These are phyloP conservation scores for Penaeus chinensis DNA, from an alignment of 1,140 invertebrate genomes.

Conservation along the genomic window DNA sequence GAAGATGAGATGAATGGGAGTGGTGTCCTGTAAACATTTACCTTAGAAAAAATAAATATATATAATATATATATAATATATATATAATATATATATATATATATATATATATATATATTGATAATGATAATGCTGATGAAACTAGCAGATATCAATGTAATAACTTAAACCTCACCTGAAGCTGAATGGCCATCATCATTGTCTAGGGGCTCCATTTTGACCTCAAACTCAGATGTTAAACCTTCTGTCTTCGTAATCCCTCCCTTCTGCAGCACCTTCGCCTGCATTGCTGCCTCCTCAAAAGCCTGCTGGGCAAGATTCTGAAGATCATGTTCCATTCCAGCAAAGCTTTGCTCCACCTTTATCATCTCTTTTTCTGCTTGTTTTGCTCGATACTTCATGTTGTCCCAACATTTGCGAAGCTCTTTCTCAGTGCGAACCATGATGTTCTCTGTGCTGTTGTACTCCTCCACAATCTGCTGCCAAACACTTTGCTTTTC, in stretches of 20 bases:
- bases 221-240: background rate
- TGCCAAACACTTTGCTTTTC: constrained; percentile 64
- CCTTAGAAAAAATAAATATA: too few relatives aligned
- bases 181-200: constrained; percentile 4
- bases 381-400: constrained; percentile 63
- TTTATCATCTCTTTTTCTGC: constrained; percentile 62
- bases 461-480: constrained; percentile 63
- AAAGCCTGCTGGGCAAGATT: background rate
- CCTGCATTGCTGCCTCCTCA: constrained; percentile 21
- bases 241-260: constrained; percentile 12
- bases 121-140: background rate
- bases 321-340: constrained; percentile 22
- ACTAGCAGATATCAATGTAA: background rate
- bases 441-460: constrained; percentile 61
- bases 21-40: too few relatives aligned
- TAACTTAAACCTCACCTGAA: constrained; percentile 9
- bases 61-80: too few relatives aligned
- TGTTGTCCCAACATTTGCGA: constrained; percentile 63
- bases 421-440: constrained; percentile 63
- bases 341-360: constrained; percentile 17
- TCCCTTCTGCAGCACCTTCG: background rate
- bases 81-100: too few relatives aligned
- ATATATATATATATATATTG: too few relatives aligned
- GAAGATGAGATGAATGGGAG: too few relatives aligned
- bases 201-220: constrained; percentile 14